Evolutionary conservation across 1,140 invertebrate species (phyloP).

Genomic region (Lordiphosa mommai): DNA sequence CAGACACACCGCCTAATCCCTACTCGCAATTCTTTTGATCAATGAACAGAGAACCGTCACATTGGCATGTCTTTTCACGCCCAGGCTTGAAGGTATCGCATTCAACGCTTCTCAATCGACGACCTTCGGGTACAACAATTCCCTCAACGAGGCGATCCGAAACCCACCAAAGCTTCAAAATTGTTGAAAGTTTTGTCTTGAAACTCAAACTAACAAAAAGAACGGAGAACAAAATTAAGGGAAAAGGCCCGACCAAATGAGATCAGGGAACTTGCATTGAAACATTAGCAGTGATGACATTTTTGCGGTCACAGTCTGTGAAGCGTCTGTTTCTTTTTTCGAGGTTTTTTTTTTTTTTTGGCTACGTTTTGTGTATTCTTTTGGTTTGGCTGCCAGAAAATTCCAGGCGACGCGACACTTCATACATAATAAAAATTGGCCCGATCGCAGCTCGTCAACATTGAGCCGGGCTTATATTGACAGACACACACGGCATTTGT

Average conservation of each 20-base stretch:
- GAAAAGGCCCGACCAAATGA: slow-evolving; percentile 19
- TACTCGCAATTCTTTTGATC: background rate
- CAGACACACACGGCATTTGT: slow-evolving; percentile 46
- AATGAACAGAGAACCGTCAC: slow-evolving; percentile 34
- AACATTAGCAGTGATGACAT: slow-evolving; percentile 79
- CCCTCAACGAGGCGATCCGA: slow-evolving; percentile 34
- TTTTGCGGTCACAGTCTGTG: slow-evolving; percentile 61
- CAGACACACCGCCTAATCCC: background rate
- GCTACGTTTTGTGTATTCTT: slow-evolving; percentile 8
- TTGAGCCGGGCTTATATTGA: slow-evolving; percentile 1
- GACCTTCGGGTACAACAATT: slow-evolving; percentile 35
- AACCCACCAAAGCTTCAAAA: slow-evolving; percentile 37
- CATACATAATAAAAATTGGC: slow-evolving; percentile 76
- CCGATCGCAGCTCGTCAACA: slow-evolving; percentile 31
- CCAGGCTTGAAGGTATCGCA: slow-evolving; percentile 68
- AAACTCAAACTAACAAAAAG: slow-evolving; percentile 28
- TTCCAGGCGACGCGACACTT: slow-evolving; percentile 75
- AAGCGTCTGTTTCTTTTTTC: slow-evolving; percentile 40
- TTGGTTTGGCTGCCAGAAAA: slow-evolving; percentile 44
- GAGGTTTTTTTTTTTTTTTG: slow-evolving; percentile 19
- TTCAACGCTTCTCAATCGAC: slow-evolving; percentile 57
- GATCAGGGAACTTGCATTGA: slow-evolving; percentile 69
- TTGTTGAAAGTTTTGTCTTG: slow-evolving; percentile 62
- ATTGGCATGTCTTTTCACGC: slow-evolving; percentile 63
- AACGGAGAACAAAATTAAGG: background rate